A percentile compares a stretch with the other conserved stretches of the same genome.
phyloP scores from a whole-genome alignment of 2,888 invertebrate genomes.

The Psylliodes chrysocephalus region DNA sequence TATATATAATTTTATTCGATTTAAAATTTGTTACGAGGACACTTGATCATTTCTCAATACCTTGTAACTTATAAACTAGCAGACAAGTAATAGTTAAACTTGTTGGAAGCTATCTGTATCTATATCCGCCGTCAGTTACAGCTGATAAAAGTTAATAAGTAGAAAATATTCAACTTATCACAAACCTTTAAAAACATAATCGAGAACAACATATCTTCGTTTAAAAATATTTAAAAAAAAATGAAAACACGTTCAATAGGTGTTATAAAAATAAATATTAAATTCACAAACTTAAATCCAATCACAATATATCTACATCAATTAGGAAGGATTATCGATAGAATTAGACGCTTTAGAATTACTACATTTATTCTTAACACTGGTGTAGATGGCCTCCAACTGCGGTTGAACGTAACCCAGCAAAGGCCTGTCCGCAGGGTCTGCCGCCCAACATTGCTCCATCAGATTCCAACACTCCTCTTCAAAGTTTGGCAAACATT shows the following conservation, averaged over 20 bases:
- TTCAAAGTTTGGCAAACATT: conserved; percentile 78
- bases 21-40: conserved; percentile 1
- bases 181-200: conserved; percentile 14
- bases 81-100: not conserved
- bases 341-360: conserved; percentile 22
- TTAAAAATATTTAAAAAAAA: conserved; percentile 1
- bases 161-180: conserved; percentile 17
- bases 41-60: not conserved
- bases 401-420: conserved; percentile 80
- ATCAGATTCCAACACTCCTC: conserved; percentile 86
- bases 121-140: not conserved
- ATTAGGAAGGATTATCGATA: conserved; percentile 4
- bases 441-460: conserved; percentile 85
- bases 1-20: conserved; percentile 1
- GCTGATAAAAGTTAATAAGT: conserved; percentile 20
- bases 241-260: conserved; percentile 6
- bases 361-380: conserved; percentile 23
- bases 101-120: not conserved
- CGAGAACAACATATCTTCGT: conserved; percentile 3
- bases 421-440: conserved; percentile 78
- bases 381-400: conserved; percentile 68
- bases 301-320: not conserved
- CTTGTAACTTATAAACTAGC: not conserved
- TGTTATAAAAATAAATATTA: not conserved
- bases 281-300: not conserved